Percentiles rank a stretch among this genome's conserved stretches.
Conservation (phyloP, 2,113 vertebrate genomes). For the Amia ocellicauda region DNA sequence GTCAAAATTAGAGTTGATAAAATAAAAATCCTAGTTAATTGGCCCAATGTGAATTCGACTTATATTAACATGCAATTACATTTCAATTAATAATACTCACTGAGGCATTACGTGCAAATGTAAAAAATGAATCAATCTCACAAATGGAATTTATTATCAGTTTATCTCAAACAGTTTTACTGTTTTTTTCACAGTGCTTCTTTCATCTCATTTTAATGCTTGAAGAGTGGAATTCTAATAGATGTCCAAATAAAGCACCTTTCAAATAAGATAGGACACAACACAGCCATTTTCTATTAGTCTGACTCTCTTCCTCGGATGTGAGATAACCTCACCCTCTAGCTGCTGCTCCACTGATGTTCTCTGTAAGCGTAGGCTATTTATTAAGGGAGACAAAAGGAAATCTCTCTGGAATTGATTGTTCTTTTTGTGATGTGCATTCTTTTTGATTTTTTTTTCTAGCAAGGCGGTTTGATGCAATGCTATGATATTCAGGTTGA, state of each 20-base stretch:
- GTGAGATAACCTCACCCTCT: conserved; percentile 1
- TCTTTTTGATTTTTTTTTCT: not conserved
- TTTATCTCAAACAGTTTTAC: conserved; percentile 40
- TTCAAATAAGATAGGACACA: conserved; percentile 47
- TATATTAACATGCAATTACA: too few relatives aligned
- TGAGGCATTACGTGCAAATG: too few relatives aligned
- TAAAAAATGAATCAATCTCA: too few relatives aligned
- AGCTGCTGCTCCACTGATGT: conserved; percentile 2
- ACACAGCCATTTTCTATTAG: conserved; percentile 46
- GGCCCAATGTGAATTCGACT: too few relatives aligned
- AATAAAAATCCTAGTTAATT: too few relatives aligned
- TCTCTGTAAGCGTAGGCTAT: not conserved
- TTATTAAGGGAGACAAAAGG: conserved; percentile 8
- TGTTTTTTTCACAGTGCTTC: conserved; percentile 27
- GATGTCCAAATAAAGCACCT: conserved; percentile 35
- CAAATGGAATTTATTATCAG: conserved; percentile 13
- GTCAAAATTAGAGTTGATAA: too few relatives aligned
- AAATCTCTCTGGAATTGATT: not conserved
- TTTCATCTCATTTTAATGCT: conserved; percentile 16
- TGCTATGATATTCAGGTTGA: not conserved
- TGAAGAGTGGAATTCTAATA: conserved; percentile 45
- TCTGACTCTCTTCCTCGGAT: conserved; percentile 6
- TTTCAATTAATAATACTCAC: too few relatives aligned
- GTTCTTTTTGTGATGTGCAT: not conserved
- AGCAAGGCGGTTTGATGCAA: not conserved